Evolutionary conservation across 2,113 vertebrate genomes (phyloP).

Genomic region (Erythrolamprus reginae): DNA sequence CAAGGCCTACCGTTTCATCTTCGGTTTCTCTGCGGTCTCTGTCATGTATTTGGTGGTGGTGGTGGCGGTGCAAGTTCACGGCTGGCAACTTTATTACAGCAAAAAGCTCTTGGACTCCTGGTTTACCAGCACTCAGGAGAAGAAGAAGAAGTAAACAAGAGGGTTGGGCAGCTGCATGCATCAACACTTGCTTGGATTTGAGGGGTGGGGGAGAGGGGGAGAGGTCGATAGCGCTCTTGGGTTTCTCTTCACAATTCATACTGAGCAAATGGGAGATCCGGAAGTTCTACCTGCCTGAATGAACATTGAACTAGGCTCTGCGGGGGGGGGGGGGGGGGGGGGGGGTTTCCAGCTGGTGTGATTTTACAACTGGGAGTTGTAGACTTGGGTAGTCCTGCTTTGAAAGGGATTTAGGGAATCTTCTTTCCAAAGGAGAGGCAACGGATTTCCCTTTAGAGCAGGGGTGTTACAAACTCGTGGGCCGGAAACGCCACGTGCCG

Average conservation of each 20-base stretch:
- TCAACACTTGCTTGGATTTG: background rate
- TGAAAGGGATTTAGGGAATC: background rate
- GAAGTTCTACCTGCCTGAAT: background rate
- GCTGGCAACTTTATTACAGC: slow-evolving; percentile 97
- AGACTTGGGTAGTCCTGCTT: background rate
- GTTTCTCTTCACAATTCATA: background rate
- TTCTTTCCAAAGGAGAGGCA: background rate
- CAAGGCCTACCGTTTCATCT: slow-evolving; percentile 93
- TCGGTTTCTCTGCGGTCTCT: slow-evolving; percentile 85
- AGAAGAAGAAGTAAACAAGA: slow-evolving; percentile 82
- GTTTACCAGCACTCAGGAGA: slow-evolving; percentile 94
- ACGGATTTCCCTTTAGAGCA: background rate
- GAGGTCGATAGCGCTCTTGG: background rate
- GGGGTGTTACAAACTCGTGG: no score
- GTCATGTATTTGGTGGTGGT: slow-evolving; percentile 92
- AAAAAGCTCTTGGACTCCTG: slow-evolving; percentile 96
- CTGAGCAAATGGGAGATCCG: background rate
- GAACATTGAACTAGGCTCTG: background rate
- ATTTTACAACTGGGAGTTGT: background rate
- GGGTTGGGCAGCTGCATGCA: background rate
- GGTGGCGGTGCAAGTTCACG: slow-evolving; percentile 88
- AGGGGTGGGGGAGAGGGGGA: background rate
- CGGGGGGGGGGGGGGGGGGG: no score
- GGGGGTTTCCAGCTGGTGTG: background rate
- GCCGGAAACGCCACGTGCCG: no score